Percentiles rank a stretch among this genome's conserved stretches.
Evolutionary conservation across 2,888 invertebrate species (phyloP).

Genomic region (Metopia argyrocephala): DNA sequence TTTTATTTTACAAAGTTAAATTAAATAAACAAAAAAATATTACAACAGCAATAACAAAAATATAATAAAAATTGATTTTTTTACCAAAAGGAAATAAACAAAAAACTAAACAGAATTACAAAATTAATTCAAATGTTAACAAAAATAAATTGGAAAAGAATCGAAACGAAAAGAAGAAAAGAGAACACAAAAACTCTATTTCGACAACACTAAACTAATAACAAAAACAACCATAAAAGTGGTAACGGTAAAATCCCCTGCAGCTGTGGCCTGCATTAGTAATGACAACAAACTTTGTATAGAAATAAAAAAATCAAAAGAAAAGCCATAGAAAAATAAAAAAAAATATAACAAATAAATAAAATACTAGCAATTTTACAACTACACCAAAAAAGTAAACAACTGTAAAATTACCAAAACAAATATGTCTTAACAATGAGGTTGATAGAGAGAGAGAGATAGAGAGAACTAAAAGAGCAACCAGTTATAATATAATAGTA

Average conservation of each 20-base stretch:
- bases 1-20: too few species aligned
- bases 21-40: too few species aligned
- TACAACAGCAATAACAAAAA: too few species aligned
- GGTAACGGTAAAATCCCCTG: not conserved
- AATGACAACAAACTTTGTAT: not conserved
- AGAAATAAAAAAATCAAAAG: not conserved
- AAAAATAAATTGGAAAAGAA: not conserved
- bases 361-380: not conserved
- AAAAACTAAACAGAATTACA: too few species aligned
- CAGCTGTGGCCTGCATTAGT: constrained; percentile 32
- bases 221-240: not conserved
- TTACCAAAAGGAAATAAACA: not conserved
- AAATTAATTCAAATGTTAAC: not conserved
- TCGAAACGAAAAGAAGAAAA: not conserved
- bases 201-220: not conserved
- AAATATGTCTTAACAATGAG: not conserved
- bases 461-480: not conserved
- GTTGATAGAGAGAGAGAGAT: not conserved
- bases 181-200: not conserved
- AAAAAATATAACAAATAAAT: not conserved
- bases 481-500: not conserved
- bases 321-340: not conserved
- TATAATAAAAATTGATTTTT: too few species aligned
- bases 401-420: not conserved
- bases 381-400: not conserved